phyloP scores from a whole-genome alignment of 2,797 vertebrate species.

The Gadopsis marmoratus region DNA sequence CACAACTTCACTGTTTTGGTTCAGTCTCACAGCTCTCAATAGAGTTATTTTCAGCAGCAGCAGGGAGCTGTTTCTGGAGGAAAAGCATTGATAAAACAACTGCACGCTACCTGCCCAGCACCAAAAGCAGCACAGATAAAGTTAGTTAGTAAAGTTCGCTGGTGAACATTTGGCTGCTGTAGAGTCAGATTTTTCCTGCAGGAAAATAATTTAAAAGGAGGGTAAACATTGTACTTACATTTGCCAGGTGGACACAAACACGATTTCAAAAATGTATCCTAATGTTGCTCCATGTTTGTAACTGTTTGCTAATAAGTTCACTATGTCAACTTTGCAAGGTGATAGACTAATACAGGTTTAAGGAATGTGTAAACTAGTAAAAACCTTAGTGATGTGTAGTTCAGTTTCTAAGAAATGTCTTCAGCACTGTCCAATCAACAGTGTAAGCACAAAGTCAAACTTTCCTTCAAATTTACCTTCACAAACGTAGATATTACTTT shows the following conservation, averaged over 20 bases:
- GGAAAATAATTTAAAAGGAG: background rate
- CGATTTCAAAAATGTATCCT: background rate
- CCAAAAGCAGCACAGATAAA: background rate
- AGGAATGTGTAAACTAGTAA: too few species aligned
- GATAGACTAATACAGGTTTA: too few species aligned
- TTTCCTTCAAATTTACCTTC: too few species aligned
- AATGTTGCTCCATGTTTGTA: too few species aligned
- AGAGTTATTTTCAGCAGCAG: background rate
- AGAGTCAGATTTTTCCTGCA: background rate
- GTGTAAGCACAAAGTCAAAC: too few species aligned
- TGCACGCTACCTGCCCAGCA: background rate
- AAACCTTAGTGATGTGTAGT: too few species aligned
- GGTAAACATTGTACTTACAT: background rate
- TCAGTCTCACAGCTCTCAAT: background rate
- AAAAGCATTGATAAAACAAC: background rate
- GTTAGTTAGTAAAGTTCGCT: background rate
- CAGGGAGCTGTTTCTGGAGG: constrained; percentile 3
- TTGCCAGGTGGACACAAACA: background rate
- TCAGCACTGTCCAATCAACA: too few species aligned
- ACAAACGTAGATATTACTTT: too few species aligned
- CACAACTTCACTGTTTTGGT: background rate
- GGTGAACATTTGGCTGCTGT: background rate
- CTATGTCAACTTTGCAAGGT: too few species aligned
- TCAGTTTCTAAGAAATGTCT: too few species aligned
- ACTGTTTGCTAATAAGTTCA: too few species aligned